These are phyloP conservation scores for Artibeus jamaicensis DNA, from an alignment of 2,797 vertebrate genomes.

Conservation along the genomic window DNA sequence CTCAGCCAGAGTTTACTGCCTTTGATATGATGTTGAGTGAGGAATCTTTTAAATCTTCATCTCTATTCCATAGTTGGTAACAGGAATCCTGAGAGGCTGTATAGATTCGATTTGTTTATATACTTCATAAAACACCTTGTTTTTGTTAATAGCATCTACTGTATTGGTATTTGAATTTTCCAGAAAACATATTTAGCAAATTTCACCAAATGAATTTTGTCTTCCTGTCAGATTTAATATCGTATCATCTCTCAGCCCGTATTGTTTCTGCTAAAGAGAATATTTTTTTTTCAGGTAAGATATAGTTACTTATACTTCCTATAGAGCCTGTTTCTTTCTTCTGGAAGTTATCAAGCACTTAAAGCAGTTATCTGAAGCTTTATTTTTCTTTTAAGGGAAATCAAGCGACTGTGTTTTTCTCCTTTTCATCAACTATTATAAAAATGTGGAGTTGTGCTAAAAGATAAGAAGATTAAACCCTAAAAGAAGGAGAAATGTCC, in stretches of 20 bases:
- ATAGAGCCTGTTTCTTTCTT: background rate
- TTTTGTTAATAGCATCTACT: background rate
- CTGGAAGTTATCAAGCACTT: background rate
- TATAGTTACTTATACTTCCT: background rate
- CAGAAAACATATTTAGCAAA: background rate
- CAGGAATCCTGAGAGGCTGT: background rate
- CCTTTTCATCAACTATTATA: background rate
- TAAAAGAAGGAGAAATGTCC: background rate
- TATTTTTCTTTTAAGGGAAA: slow-evolving; percentile 42
- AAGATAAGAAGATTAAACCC: background rate
- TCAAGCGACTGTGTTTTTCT: background rate
- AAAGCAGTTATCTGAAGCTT: background rate
- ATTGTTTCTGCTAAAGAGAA: slow-evolving; percentile 22
- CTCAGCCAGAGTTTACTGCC: slow-evolving; percentile 23
- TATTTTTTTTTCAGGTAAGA: background rate
- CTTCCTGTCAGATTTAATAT: background rate
- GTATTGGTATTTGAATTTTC: background rate
- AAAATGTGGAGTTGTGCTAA: background rate
- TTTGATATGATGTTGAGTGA: slow-evolving; percentile 5
- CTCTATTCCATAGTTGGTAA: background rate
- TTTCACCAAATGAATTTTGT: slow-evolving; percentile 36
- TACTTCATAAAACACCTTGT: background rate
- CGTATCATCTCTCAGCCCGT: background rate
- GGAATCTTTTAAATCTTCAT: slow-evolving; percentile 3
- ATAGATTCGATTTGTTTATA: background rate